phyloP scores from a whole-genome alignment of 2,113 vertebrate species.

The Rhegmatorhina hoffmannsi region DNA sequence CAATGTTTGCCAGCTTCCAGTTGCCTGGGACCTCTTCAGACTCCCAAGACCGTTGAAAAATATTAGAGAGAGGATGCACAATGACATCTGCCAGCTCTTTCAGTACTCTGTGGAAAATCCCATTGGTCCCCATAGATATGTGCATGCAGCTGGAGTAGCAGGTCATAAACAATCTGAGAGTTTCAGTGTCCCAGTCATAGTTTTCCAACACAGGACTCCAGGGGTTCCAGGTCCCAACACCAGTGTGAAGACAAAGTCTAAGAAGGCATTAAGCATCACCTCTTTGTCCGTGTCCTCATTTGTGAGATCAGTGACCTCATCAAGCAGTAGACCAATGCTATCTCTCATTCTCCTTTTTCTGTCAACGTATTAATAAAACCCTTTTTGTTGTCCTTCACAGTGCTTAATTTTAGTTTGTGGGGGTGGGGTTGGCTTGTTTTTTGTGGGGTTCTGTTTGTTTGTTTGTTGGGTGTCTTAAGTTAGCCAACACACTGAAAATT shows the following conservation, averaged over 20 bases:
- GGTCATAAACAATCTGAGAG: background rate
- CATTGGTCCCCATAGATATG: background rate
- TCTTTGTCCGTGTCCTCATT: background rate
- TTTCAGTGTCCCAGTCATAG: background rate
- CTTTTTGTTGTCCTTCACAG: background rate
- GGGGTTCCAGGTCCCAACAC: too few relatives aligned
- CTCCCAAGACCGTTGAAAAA: background rate
- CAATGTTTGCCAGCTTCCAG: background rate
- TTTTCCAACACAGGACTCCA: background rate
- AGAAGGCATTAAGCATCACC: background rate
- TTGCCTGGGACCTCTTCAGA: background rate
- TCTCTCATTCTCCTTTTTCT: background rate
- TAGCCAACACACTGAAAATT: background rate
- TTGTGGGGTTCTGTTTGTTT: background rate
- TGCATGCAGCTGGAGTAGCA: background rate
- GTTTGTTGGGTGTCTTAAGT: background rate
- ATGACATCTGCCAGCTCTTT: background rate
- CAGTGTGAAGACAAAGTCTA: background rate
- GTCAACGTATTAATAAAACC: background rate
- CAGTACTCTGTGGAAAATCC: background rate
- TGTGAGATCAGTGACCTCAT: background rate
- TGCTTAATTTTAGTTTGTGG: background rate
- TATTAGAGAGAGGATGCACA: background rate
- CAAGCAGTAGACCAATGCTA: background rate
- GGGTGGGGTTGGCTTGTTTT: background rate